Percentiles rank a stretch among this genome's conserved stretches.
These are phyloP conservation scores for Enteromius treurensis DNA, from an alignment of 2,797 vertebrate genomes.

Conservation along the genomic window DNA sequence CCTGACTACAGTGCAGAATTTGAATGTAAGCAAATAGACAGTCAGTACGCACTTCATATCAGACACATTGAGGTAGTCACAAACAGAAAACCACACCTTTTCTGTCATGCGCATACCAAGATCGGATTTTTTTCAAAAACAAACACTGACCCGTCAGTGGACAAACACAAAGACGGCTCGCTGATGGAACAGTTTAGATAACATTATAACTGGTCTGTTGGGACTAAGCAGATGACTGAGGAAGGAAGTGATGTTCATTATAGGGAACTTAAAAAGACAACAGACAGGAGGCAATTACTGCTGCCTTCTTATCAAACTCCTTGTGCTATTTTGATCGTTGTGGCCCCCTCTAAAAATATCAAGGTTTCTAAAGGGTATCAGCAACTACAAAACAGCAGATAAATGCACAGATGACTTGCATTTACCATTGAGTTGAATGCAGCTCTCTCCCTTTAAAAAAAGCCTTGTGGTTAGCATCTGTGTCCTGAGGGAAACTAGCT, in stretches of 20 bases:
- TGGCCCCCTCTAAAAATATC: slow-evolving; percentile 43
- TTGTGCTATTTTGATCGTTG: slow-evolving; percentile 29
- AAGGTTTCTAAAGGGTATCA: slow-evolving; percentile 2
- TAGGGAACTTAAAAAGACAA: slow-evolving; percentile 31
- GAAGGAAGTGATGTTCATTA: slow-evolving; percentile 54
- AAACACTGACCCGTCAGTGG: slow-evolving; percentile 5
- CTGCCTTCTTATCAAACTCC: slow-evolving; percentile 42
- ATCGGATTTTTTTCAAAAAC: neutral
- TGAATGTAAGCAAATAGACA: slow-evolving; percentile 42
- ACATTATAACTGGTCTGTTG: slow-evolving; percentile 24
- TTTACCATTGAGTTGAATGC: neutral
- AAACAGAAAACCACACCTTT: slow-evolving; percentile 11
- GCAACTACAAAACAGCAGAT: slow-evolving; percentile 4
- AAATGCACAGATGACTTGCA: slow-evolving; percentile 2
- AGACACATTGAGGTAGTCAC: neutral
- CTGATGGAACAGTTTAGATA: neutral
- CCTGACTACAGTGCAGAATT: slow-evolving; percentile 6
- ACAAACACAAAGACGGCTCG: slow-evolving; percentile 3
- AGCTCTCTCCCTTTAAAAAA: slow-evolving; percentile 6
- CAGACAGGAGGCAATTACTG: neutral
- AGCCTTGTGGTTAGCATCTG: slow-evolving; percentile 10
- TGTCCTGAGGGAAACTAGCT: slow-evolving; percentile 17
- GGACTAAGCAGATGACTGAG: slow-evolving; percentile 28
- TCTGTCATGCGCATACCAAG: neutral
- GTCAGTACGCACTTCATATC: neutral